Conservation (phyloP, 1,140 invertebrate species). For the Drosophila leontia region DNA sequence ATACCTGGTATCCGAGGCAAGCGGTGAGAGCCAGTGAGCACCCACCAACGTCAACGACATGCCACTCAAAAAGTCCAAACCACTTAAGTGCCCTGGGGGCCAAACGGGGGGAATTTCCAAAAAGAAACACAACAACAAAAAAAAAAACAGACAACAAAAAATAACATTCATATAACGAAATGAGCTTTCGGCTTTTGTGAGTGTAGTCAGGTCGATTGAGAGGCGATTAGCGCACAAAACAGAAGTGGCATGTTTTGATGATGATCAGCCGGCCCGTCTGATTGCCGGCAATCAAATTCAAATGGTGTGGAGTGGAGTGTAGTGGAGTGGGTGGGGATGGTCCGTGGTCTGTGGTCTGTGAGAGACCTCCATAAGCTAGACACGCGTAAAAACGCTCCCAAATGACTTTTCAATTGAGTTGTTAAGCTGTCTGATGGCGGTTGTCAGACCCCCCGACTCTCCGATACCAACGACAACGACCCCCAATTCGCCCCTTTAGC, state of each 20-base stretch:
- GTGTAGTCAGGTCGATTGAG: slow-evolving; percentile 70
- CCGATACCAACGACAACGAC: background rate
- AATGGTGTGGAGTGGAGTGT: slow-evolving; percentile 30
- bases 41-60: slow-evolving; percentile 70
- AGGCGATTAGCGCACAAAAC: slow-evolving; percentile 80
- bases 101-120: slow-evolving; percentile 32
- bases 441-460: slow-evolving; percentile 22
- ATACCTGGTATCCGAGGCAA: slow-evolving; percentile 32
- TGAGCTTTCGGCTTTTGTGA: slow-evolving; percentile 50
- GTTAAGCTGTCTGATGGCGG: slow-evolving; percentile 62
- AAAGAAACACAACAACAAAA: background rate
- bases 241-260: slow-evolving; percentile 82
- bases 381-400: slow-evolving; percentile 78
- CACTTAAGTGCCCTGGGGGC: slow-evolving; percentile 67
- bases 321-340: slow-evolving; percentile 2
- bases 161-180: slow-evolving; percentile 39
- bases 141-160: slow-evolving; percentile 15
- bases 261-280: slow-evolving; percentile 76
- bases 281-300: slow-evolving; percentile 78
- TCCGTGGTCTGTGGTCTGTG: background rate
- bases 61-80: slow-evolving; percentile 74
- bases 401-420: slow-evolving; percentile 78
- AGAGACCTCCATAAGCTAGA: slow-evolving; percentile 52
- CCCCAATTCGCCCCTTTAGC: slow-evolving; percentile 24
- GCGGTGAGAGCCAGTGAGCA: slow-evolving; percentile 48